phyloP scores from a whole-genome alignment of 2,113 vertebrate genomes.

The Phaethornis superciliosus region DNA sequence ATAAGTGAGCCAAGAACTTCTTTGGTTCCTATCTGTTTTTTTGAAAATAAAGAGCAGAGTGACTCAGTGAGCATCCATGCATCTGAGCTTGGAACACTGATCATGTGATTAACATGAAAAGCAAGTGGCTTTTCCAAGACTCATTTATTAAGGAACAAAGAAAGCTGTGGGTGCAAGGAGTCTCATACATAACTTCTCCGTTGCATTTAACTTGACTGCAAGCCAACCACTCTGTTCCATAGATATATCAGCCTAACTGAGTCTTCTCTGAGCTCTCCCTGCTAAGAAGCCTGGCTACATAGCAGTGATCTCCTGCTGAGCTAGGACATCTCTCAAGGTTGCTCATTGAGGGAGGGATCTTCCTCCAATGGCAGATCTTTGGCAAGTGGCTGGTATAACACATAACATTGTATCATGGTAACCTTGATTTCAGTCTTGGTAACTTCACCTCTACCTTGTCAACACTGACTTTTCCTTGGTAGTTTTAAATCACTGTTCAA shows the following conservation, averaged over 20 bases:
- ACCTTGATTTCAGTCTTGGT: background rate
- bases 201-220: background rate
- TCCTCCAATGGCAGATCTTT: background rate
- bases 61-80: background rate
- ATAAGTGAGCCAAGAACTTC: background rate
- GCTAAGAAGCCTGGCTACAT: background rate
- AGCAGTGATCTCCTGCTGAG: background rate
- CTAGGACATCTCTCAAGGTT: background rate
- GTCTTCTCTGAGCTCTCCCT: background rate
- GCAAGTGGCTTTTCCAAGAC: background rate
- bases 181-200: background rate
- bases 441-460: background rate
- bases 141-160: background rate
- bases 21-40: background rate
- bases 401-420: background rate
- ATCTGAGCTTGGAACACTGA: background rate
- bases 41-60: background rate
- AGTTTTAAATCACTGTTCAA: background rate
- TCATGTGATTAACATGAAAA: background rate
- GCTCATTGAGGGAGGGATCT: background rate
- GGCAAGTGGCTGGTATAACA: rapidly evolving
- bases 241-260: background rate
- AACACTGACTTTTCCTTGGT: background rate
- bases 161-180: background rate
- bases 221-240: background rate